A percentile compares a stretch with the other conserved stretches of the same genome.
Evolutionary conservation across 2,113 vertebrate genomes (phyloP).

Genomic region (Ceyx margarethae): DNA sequence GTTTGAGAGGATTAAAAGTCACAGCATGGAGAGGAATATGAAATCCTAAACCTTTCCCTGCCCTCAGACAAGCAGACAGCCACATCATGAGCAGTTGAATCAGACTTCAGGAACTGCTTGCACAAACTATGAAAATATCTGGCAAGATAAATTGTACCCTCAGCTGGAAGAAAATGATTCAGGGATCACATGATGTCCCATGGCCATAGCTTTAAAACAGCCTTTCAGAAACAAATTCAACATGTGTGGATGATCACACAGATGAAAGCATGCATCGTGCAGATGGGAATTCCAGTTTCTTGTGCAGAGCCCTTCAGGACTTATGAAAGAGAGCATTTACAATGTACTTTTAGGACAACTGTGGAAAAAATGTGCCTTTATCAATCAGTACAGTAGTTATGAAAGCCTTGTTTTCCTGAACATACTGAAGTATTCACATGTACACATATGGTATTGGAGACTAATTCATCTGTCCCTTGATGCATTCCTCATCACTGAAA

Average conservation of each 20-base stretch:
- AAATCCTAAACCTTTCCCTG: conserved; percentile 56
- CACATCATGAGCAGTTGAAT: conserved; percentile 65
- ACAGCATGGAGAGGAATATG: conserved; percentile 44
- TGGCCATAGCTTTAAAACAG: conserved; percentile 43
- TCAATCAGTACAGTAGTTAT: neutral
- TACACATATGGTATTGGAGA: neutral
- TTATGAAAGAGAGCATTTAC: conserved; percentile 16
- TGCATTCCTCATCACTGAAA: conserved; percentile 30
- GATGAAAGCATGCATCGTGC: conserved; percentile 58
- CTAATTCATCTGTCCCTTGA: conserved; percentile 9
- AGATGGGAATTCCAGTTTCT: conserved; percentile 47
- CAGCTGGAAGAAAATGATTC: conserved; percentile 69
- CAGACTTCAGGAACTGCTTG: conserved; percentile 53
- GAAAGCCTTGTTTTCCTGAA: conserved; percentile 34
- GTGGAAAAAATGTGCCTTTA: neutral
- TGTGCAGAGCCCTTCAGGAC: neutral
- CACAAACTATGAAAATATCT: conserved; percentile 60
- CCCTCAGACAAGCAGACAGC: conserved; percentile 55
- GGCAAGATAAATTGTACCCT: conserved; percentile 63
- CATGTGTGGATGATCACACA: conserved; percentile 49
- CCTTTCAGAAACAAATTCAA: conserved; percentile 13
- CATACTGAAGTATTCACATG: conserved; percentile 15
- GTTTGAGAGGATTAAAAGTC: conserved; percentile 60
- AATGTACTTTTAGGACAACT: neutral
- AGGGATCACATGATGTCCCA: conserved; percentile 64